A percentile compares a stretch with the other conserved stretches of the same genome.
Conservation (phyloP, 2,888 invertebrate species). For the Pyrochroa serraticornis region DNA sequence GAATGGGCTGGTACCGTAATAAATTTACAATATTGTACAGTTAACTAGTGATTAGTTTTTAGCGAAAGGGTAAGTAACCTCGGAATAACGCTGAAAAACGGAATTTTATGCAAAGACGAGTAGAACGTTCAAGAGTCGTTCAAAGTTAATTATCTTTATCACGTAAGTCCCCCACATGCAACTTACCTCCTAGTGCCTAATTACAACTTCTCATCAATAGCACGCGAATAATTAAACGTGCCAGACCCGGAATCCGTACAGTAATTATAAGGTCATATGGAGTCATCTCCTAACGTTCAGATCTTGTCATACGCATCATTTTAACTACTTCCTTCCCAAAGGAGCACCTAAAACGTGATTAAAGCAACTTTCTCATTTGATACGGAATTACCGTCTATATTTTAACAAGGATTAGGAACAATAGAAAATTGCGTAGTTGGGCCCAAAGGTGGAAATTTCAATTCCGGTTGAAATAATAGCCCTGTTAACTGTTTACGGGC, state of each 20-base stretch:
- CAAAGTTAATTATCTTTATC: constrained; percentile 17
- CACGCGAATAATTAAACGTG: constrained; percentile 22
- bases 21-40: no score
- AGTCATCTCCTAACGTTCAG: constrained; percentile 21
- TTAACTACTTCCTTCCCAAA: constrained; percentile 11
- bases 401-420: constrained; percentile 20
- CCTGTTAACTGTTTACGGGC: neutral
- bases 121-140: constrained; percentile 10
- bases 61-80: no score
- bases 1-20: no score
- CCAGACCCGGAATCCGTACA: constrained; percentile 12
- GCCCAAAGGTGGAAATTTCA: constrained; percentile 13
- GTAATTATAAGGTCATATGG: constrained; percentile 21
- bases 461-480: constrained; percentile 3
- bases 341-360: constrained; percentile 19
- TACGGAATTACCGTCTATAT: constrained; percentile 17
- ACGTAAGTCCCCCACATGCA: constrained; percentile 23
- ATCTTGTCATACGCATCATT: constrained; percentile 19
- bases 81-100: no score
- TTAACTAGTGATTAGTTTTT: no score
- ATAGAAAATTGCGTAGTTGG: constrained; percentile 12
- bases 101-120: no score
- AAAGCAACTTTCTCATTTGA: constrained; percentile 20
- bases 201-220: constrained; percentile 29
- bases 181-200: constrained; percentile 19